These are phyloP conservation scores for Macrosoma leucophasiata DNA, from an alignment of 2,888 invertebrate species.

Conservation along the genomic window DNA sequence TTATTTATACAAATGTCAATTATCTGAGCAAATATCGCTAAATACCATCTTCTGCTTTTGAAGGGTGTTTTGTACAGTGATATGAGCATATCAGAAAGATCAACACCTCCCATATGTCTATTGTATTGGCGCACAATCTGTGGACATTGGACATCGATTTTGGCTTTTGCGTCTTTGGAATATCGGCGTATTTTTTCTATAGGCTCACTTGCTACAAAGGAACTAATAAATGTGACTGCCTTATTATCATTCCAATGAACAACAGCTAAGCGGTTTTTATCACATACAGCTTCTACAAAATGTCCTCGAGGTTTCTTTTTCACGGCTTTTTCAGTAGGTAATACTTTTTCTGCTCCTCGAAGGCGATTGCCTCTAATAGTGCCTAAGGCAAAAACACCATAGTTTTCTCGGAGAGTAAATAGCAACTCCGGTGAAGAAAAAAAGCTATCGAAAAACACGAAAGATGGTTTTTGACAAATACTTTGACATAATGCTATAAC, in stretches of 20 bases:
- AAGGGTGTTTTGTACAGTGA: constrained; percentile 22
- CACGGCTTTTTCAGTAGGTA: constrained; percentile 25
- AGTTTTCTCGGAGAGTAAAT: constrained; percentile 20
- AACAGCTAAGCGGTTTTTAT: constrained; percentile 16
- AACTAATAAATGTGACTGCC: constrained; percentile 27
- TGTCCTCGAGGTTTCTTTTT: constrained; percentile 25
- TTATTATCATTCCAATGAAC: constrained; percentile 30
- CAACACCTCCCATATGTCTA: constrained; percentile 31
- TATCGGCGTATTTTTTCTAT: constrained; percentile 25
- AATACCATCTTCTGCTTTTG: constrained; percentile 30
- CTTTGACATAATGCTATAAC: constrained; percentile 20
- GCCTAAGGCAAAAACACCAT: constrained; percentile 22
- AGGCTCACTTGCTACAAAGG: constrained; percentile 27
- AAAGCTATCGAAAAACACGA: constrained; percentile 20
- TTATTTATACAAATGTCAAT: constrained; percentile 24
- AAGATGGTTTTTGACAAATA: constrained; percentile 17
- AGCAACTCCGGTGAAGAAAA: constrained; percentile 21
- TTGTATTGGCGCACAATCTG: constrained; percentile 29
- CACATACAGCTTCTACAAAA: constrained; percentile 19
- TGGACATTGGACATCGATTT: constrained; percentile 29
- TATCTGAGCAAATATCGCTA: constrained; percentile 27
- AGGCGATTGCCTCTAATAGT: constrained; percentile 19
- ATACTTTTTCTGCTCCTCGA: constrained; percentile 18
- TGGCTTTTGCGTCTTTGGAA: constrained; percentile 24
- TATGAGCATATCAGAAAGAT: constrained; percentile 26